Base-by-base conservation (phyloP, 2,888 invertebrate species). In the Brachynemurus nebulosus region DNA sequence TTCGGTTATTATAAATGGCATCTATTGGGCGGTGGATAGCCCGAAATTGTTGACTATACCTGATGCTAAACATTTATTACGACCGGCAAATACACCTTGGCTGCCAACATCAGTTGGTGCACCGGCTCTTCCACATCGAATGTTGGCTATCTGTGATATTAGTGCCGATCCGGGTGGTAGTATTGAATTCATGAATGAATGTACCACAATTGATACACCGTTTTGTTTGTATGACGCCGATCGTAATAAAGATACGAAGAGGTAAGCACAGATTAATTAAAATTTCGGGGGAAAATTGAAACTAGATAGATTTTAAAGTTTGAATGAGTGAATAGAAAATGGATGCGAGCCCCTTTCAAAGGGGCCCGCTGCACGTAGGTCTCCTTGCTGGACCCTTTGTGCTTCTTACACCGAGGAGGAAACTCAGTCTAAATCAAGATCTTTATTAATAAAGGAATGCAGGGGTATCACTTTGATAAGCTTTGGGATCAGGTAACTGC, bases 191-290 rank as follows among this genome's bases (percentile, higher is more conserved):
- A 97, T 98, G 97, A 92, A 93, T 57, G 97, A 97, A 60, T 98
- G 97, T 61, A 99, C 98, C 0, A 98, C 97, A 1, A 99, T 99
- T 47, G 98, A 99, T 60, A 95, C 91, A 2, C 98, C 98, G 0
- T 99, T 99, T 67, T 95, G 93, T 60, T 74, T 98, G n/a, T 99
- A 99, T 60, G 97, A 99, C 60, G 97, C 98, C 5, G 95, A 98
- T 62, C 78, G 93, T 48, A 96, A 99, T 62, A 93, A 92, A 64
- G 93, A 93, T 55, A 90, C 88, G 0, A 95, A 95, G 58, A 89
- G 84, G 75, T 81, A 51, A 37, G 35, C 12, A n/a, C n/a, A n/a
- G n/a, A n/a, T n/a, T n/a, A n/a, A n/a, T n/a, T n/a, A n/a, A n/a
- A n/a, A n/a, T n/a, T n/a, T n/a, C n/a, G n/a, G n/a, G n/a, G n/a